phyloP scores from a whole-genome alignment of 2,113 vertebrate species.

The Chaetura pelagica region DNA sequence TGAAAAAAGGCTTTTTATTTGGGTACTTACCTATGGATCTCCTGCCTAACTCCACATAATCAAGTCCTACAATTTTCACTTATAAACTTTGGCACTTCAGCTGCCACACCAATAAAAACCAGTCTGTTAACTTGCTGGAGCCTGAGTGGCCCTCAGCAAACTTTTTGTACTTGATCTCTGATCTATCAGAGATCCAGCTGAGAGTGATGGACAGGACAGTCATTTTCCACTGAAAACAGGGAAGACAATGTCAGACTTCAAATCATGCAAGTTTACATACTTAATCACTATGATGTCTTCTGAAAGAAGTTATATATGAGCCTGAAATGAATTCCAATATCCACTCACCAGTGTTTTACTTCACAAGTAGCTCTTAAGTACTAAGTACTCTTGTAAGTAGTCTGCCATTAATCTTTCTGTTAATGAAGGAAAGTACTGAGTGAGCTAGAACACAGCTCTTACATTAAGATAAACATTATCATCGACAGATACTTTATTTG shows the following conservation, averaged over 20 bases:
- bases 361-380: background rate
- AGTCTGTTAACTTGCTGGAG: background rate
- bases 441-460: background rate
- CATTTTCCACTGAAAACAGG: background rate
- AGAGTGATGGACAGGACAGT: background rate
- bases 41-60: background rate
- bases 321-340: background rate
- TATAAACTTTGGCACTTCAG: background rate
- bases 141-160: background rate
- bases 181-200: background rate
- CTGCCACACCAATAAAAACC: background rate
- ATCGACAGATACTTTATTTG: slow-evolving; percentile 4
- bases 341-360: background rate
- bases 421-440: background rate
- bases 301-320: background rate
- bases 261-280: background rate
- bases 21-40: background rate
- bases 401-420: background rate
- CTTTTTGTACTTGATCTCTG: background rate
- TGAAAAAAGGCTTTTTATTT: background rate
- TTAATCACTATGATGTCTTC: background rate
- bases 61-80: background rate
- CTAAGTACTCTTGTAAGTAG: background rate
- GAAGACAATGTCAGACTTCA: background rate
- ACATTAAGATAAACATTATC: slow-evolving; percentile 14